Conservation (phyloP, 1,140 invertebrate species). For the Drosophila tristis region DNA sequence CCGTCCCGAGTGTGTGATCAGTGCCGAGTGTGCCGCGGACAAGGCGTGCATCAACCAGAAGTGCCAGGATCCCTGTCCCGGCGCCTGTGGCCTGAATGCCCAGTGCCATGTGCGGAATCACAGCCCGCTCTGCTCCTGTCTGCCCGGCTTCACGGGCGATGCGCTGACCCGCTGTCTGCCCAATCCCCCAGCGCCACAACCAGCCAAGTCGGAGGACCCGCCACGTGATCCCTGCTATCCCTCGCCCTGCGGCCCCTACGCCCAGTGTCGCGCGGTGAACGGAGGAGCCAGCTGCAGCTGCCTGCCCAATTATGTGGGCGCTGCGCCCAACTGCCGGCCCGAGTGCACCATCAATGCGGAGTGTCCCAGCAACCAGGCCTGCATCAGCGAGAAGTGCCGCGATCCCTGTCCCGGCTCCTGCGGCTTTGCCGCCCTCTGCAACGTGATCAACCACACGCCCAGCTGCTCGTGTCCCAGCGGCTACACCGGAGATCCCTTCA, state of each 20-base stretch:
- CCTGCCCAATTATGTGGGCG: constrained; percentile 88
- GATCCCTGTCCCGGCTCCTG: constrained; percentile 90
- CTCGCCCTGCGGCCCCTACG: constrained; percentile 90
- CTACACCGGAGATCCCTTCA: constrained; percentile 90
- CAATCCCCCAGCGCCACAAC: constrained; percentile 86
- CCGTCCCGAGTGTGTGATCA: constrained; percentile 92
- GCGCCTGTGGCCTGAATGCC: constrained; percentile 92
- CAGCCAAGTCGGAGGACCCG: constrained; percentile 84
- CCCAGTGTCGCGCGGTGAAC: constrained; percentile 88
- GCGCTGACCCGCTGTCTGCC: constrained; percentile 90
- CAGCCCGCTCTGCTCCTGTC: constrained; percentile 92
- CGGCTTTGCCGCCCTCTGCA: constrained; percentile 87
- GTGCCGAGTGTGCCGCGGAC: constrained; percentile 91
- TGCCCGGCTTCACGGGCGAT: constrained; percentile 91
- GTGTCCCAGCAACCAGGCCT: constrained; percentile 88
- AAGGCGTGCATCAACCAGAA: constrained; percentile 93
- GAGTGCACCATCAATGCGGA: constrained; percentile 91
- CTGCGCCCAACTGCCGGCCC: constrained; percentile 89
- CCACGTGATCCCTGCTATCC: constrained; percentile 88
- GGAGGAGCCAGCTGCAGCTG: constrained; percentile 89
- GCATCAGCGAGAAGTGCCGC: constrained; percentile 88
- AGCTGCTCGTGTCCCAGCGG: constrained; percentile 88
- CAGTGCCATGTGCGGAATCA: constrained; percentile 94
- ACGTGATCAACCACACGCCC: constrained; percentile 88
- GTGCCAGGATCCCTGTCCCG: constrained; percentile 93